Evolutionary conservation across 2,113 vertebrate species (phyloP).

Genomic region (Macroglossus sobrinus): DNA sequence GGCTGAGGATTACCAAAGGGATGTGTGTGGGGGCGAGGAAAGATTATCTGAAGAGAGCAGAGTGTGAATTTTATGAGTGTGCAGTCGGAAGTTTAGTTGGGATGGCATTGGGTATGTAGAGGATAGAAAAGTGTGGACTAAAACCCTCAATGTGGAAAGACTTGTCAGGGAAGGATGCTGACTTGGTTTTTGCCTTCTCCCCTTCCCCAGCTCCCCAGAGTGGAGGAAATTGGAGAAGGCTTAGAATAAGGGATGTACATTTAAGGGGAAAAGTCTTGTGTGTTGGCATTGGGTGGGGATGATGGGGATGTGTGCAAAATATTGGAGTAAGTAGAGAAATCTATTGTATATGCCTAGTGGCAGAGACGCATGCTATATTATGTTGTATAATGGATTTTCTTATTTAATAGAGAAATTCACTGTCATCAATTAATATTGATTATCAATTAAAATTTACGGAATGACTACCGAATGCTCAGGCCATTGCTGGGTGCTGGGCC

Average conservation of each 20-base stretch:
- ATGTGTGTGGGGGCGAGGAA: not conserved
- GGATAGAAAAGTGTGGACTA: not conserved
- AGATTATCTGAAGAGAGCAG: not conserved
- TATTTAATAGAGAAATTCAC: not conserved
- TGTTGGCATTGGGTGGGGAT: not conserved
- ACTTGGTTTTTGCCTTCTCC: not conserved
- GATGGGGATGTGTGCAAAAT: not conserved
- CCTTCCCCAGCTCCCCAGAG: not conserved
- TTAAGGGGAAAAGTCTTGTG: not conserved
- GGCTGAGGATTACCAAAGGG: not conserved
- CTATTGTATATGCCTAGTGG: not conserved
- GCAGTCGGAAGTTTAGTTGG: not conserved
- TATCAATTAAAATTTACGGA: not conserved
- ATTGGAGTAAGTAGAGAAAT: not conserved
- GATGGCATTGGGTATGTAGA: not conserved
- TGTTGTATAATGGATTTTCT: not conserved
- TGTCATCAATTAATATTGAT: slow-evolving; percentile 10
- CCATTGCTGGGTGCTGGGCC: not conserved
- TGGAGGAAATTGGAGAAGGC: not conserved
- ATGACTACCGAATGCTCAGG: not conserved
- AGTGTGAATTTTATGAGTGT: slow-evolving; percentile 5
- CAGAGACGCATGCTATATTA: not conserved
- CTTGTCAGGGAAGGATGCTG: not conserved
- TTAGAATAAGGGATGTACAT: not conserved
- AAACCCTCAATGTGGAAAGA: not conserved